A percentile compares a stretch with the other conserved stretches of the same genome.
phyloP scores from a whole-genome alignment of 2,797 vertebrate genomes.

The Hydrocynus forskahlii region DNA sequence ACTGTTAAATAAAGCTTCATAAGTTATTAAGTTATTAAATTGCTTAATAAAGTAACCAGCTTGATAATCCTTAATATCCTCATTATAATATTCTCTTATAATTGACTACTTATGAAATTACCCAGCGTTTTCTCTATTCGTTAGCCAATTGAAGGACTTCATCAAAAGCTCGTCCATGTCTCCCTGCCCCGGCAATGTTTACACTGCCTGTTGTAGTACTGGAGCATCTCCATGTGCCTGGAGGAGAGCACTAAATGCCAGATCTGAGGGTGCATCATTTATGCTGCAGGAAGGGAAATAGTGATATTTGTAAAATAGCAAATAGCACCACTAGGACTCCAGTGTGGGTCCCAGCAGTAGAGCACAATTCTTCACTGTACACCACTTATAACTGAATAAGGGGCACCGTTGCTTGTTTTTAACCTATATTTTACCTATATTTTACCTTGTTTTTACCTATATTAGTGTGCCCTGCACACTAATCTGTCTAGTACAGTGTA shows the following conservation, averaged over 20 bases:
- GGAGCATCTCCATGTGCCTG: constrained; percentile 4
- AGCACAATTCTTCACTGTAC: neutral
- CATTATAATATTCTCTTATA: no score
- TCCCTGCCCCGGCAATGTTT: neutral
- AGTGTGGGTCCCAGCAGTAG: neutral
- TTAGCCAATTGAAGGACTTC: neutral
- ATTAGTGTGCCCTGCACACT: neutral
- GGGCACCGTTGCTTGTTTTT: neutral
- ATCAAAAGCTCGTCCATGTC: neutral
- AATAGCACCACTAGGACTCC: neutral
- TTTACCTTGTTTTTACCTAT: constrained; percentile 9
- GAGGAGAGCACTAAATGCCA: constrained; percentile 21
- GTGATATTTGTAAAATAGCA: constrained; percentile 24
- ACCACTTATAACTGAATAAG: neutral
- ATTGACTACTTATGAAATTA: neutral
- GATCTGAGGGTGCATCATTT: neutral
- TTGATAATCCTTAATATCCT: no score
- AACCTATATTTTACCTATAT: neutral
- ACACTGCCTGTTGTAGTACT: neutral
- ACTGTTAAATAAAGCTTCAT: no score
- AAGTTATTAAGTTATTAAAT: no score
- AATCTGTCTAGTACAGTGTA: constrained; percentile 31
- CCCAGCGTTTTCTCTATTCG: neutral
- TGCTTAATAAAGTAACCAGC: no score
- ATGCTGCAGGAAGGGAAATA: neutral